A percentile compares a stretch with the other conserved stretches of the same genome.
Conservation (phyloP, 2,797 vertebrate genomes). For the Ciconia nigra region DNA sequence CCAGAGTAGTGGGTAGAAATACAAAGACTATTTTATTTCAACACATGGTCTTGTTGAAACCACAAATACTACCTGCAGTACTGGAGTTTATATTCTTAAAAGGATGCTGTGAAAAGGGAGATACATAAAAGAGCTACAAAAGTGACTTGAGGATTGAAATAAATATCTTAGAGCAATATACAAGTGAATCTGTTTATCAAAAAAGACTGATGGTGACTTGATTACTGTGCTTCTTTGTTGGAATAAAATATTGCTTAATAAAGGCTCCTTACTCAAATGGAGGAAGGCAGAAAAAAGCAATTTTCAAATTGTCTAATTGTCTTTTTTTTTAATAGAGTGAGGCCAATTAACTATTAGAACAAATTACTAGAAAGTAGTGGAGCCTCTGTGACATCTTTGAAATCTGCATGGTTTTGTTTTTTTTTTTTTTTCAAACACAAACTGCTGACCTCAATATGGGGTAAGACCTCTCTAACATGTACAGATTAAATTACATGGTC, state of each 20-base stretch:
- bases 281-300: neutral
- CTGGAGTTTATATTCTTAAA: neutral
- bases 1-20: neutral
- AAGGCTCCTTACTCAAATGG: neutral
- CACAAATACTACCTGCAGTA: neutral
- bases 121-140: neutral
- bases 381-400: neutral
- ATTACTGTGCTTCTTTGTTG: neutral
- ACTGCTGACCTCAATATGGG: neutral
- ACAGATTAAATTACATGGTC: neutral
- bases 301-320: neutral
- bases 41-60: neutral
- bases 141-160: neutral
- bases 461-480: neutral
- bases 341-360: neutral
- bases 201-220: neutral
- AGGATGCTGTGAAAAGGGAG: neutral
- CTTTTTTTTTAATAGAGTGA: neutral
- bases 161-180: neutral
- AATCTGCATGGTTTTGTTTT: neutral
- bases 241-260: neutral
- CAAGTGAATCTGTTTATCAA: neutral
- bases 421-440: neutral
- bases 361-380: neutral
- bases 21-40: neutral